Conservation (phyloP, 2,797 vertebrate species). For the Vultur gryphus region DNA sequence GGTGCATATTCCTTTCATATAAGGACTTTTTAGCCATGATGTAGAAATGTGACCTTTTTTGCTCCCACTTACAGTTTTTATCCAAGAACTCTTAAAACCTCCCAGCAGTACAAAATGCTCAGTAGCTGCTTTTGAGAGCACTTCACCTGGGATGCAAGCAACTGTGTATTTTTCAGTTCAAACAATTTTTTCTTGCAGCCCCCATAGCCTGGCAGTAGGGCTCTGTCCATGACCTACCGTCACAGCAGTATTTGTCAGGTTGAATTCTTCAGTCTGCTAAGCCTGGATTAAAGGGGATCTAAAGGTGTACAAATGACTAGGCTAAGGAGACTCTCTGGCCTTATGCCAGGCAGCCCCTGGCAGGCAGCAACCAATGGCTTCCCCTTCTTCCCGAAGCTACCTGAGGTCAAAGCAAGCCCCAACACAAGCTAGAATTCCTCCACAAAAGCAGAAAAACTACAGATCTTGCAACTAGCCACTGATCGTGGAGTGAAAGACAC, state of each 20-base stretch:
- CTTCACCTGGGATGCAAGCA: not conserved
- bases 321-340: not conserved
- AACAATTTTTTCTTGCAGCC: not conserved
- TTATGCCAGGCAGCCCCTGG: not conserved
- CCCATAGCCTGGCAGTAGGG: not conserved
- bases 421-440: not conserved
- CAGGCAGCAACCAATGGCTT: not conserved
- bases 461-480: not conserved
- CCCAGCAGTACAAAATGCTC: not conserved
- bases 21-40: not conserved
- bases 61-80: not conserved
- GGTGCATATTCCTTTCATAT: not conserved
- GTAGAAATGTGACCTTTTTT: not conserved
- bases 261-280: not conserved
- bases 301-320: not conserved
- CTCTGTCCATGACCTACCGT: not conserved
- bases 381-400: not conserved
- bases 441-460: not conserved
- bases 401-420: not conserved
- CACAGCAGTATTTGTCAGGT: not conserved
- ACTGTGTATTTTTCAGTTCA: not conserved
- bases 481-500: not conserved
- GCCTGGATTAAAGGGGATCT: not conserved
- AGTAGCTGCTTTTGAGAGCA: not conserved
- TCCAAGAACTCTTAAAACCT: not conserved